Evolutionary conservation across 2,888 invertebrate species (phyloP).

Genomic region (Cremastobaeus sp.): DNA sequence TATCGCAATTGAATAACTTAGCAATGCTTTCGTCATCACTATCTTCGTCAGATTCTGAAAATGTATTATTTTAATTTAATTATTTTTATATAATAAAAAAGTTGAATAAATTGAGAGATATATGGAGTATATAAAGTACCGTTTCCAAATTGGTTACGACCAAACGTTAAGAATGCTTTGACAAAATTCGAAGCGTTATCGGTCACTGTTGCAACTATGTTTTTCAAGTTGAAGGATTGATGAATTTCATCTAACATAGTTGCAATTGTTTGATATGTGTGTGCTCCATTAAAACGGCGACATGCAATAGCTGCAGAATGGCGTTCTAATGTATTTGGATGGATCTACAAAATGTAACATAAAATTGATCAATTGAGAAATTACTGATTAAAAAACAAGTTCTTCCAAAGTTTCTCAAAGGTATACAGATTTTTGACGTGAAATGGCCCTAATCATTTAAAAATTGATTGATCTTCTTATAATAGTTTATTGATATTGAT

Average conservation of each 20-base stretch:
- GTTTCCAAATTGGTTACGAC: background rate
- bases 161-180: background rate
- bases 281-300: background rate
- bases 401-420: too few relatives aligned
- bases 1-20: background rate
- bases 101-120: too few relatives aligned
- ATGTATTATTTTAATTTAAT: background rate
- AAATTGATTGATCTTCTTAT: too few relatives aligned
- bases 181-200: background rate
- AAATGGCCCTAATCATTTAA: too few relatives aligned
- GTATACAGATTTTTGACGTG: too few relatives aligned
- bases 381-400: background rate
- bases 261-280: background rate
- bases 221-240: background rate
- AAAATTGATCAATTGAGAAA: background rate
- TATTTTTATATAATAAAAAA: background rate
- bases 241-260: background rate
- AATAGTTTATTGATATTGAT: background rate
- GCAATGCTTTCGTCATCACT: background rate
- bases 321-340: background rate
- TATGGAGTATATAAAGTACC: too few relatives aligned
- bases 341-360: background rate
- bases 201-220: background rate
- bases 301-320: background rate
- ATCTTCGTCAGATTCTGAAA: too few relatives aligned